phyloP scores from a whole-genome alignment of 2,888 invertebrate species.

The Hecatera dysodea region DNA sequence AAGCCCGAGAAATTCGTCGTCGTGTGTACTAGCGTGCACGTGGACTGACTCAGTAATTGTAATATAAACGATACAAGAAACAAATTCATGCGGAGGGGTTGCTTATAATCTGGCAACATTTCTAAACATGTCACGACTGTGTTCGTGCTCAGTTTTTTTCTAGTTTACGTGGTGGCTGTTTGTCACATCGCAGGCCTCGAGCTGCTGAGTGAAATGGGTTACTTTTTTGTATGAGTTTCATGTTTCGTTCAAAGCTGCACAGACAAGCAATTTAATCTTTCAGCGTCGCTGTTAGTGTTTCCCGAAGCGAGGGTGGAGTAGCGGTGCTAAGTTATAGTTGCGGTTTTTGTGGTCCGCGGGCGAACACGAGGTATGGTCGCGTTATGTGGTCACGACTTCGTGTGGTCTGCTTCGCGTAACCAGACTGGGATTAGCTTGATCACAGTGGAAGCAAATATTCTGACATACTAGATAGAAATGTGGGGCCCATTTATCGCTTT shows the following conservation, averaged over 20 bases:
- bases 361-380: conserved; percentile 70
- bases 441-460: conserved; percentile 35
- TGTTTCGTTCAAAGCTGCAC: conserved; percentile 69
- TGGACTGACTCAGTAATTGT: conserved; percentile 80
- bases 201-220: conserved; percentile 83
- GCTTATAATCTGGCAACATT: conserved; percentile 81
- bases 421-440: conserved; percentile 47
- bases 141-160: conserved; percentile 73
- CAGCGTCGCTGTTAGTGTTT: conserved; percentile 70
- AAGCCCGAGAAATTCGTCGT: conserved; percentile 78
- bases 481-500: conserved; percentile 15
- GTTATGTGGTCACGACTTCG: conserved; percentile 65
- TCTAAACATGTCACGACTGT: conserved; percentile 84
- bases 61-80: conserved; percentile 79
- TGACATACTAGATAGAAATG: conserved; percentile 32
- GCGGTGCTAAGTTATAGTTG: conserved; percentile 67
- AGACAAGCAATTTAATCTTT: conserved; percentile 73
- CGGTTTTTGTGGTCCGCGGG: conserved; percentile 75
- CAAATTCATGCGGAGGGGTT: conserved; percentile 79
- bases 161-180: conserved; percentile 76
- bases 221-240: conserved; percentile 77
- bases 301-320: conserved; percentile 64
- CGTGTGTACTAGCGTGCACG: conserved; percentile 75
- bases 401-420: conserved; percentile 40
- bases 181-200: conserved; percentile 74